Percentiles rank a stretch among this genome's conserved stretches.
Evolutionary conservation across 2,888 invertebrate species (phyloP).

Genomic region (Ophraella communa): DNA sequence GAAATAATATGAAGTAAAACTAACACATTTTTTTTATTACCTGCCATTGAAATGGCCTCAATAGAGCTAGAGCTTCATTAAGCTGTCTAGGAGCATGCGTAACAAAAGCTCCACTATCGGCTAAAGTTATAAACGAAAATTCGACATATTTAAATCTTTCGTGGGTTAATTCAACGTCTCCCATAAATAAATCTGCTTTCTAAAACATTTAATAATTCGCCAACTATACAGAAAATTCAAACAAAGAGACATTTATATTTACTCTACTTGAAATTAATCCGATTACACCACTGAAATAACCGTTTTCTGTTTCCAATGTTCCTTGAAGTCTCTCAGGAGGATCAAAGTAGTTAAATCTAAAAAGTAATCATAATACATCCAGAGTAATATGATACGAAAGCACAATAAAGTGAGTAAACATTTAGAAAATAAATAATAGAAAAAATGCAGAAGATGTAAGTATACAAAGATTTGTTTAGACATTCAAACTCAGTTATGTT

Average conservation of each 20-base stretch:
- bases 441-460: too few species aligned
- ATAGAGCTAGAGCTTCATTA: conserved; percentile 75
- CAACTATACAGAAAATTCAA: too few species aligned
- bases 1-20: too few species aligned
- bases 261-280: conserved; percentile 75
- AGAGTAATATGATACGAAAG: background rate
- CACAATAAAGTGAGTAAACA: too few species aligned
- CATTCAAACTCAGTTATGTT: too few species aligned
- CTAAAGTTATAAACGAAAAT: conserved; percentile 77
- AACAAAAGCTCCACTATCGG: conserved; percentile 78
- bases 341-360: conserved; percentile 72
- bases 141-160: conserved; percentile 76
- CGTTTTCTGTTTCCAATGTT: conserved; percentile 67
- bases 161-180: conserved; percentile 77
- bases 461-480: too few species aligned
- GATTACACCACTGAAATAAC: conserved; percentile 74
- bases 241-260: too few species aligned
- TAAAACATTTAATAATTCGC: conserved; percentile 53
- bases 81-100: conserved; percentile 76
- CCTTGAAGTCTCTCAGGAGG: conserved; percentile 78
- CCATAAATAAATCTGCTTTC: conserved; percentile 76
- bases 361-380: conserved; percentile 16
- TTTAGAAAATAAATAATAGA: too few species aligned
- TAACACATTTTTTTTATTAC: conserved; percentile 53
- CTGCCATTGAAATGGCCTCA: conserved; percentile 76